phyloP scores from a whole-genome alignment of 2,113 vertebrate genomes.

The Dissostichus mawsoni region DNA sequence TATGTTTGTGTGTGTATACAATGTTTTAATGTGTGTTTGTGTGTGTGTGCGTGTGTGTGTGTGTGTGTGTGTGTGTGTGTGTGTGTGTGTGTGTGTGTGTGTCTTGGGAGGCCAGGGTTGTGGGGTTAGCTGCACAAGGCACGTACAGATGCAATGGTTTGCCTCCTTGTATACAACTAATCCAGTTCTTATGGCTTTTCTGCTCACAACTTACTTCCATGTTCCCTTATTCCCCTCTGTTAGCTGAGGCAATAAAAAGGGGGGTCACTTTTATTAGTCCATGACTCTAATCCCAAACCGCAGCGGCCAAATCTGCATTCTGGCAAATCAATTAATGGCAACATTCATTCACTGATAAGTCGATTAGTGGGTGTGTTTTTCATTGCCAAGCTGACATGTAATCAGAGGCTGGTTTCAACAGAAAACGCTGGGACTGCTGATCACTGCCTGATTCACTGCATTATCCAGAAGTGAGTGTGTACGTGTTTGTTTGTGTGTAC shows the following conservation, averaged over 20 bases:
- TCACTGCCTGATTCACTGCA: conserved; percentile 45
- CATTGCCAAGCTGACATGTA: conserved; percentile 67
- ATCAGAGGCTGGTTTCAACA: conserved; percentile 64
- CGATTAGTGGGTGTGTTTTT: conserved; percentile 77
- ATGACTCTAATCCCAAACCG: conserved; percentile 39
- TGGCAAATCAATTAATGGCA: conserved; percentile 79
- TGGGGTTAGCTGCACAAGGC: conserved; percentile 13
- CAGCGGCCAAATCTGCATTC: conserved; percentile 64
- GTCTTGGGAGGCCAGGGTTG: neutral
- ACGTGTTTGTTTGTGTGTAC: neutral
- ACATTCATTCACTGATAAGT: conserved; percentile 81
- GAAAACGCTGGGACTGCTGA: conserved; percentile 44
- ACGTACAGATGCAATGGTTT: conserved; percentile 31
- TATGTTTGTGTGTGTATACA: conserved; percentile 30
- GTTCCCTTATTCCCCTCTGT: conserved; percentile 8
- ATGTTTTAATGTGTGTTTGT: conserved; percentile 11
- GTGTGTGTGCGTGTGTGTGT: conserved; percentile 24
- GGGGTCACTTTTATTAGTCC: neutral
- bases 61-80: conserved; percentile 16
- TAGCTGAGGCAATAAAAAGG: conserved; percentile 5
- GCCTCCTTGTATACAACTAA: conserved; percentile 37
- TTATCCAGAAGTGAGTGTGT: conserved; percentile 1
- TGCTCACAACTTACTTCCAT: conserved; percentile 10
- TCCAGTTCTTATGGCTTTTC: conserved; percentile 36
- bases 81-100: conserved; percentile 8